Percentiles rank a stretch among this genome's conserved stretches.
These are phyloP conservation scores for Patella depressa DNA, from an alignment of 2,888 invertebrate genomes.

Conservation along the genomic window DNA sequence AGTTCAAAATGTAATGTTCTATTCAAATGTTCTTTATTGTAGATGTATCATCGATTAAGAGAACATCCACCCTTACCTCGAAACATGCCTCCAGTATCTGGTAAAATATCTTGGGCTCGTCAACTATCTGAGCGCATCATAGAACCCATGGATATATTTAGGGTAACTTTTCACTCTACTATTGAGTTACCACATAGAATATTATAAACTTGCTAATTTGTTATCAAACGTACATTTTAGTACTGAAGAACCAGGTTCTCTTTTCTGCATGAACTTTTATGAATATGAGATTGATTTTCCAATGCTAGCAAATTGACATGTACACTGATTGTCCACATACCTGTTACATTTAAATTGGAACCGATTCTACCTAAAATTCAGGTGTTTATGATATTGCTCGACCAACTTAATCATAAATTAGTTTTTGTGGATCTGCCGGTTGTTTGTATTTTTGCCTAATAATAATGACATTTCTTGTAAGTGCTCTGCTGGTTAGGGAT, in stretches of 20 bases:
- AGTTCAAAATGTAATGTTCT: too few relatives aligned
- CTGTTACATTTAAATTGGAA: too few relatives aligned
- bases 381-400: too few relatives aligned
- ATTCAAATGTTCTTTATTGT: neutral
- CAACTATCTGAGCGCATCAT: slow-evolving; percentile 83
- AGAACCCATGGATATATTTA: slow-evolving; percentile 80
- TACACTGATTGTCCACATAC: too few relatives aligned
- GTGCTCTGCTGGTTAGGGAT: too few relatives aligned
- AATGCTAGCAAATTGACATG: neutral
- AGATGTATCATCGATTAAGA: slow-evolving; percentile 81
- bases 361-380: too few relatives aligned
- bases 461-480: too few relatives aligned
- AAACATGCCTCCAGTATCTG: slow-evolving; percentile 85
- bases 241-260: neutral
- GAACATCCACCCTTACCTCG: slow-evolving; percentile 81
- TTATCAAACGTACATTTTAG: neutral
- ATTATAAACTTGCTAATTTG: neutral
- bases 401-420: too few relatives aligned
- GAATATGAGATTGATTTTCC: neutral
- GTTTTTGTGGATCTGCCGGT: too few relatives aligned
- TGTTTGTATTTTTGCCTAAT: too few relatives aligned
- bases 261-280: neutral
- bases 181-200: neutral
- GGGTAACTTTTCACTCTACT: slow-evolving; percentile 33
- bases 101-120: slow-evolving; percentile 87